These are phyloP conservation scores for Sebastes minor DNA, from an alignment of 2,797 vertebrate genomes.

Conservation along the genomic window DNA sequence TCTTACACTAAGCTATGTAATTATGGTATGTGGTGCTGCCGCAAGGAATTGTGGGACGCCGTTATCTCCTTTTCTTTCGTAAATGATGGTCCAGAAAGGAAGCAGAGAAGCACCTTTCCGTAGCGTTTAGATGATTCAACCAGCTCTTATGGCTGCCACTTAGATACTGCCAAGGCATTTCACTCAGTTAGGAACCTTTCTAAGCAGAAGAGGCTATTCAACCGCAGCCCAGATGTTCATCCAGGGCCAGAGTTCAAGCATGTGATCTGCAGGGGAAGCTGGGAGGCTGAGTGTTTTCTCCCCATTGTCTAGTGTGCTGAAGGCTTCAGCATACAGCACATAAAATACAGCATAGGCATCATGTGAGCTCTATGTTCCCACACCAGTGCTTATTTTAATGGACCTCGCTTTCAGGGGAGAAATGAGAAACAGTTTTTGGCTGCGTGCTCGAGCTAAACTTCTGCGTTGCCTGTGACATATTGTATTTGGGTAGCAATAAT, in stretches of 20 bases:
- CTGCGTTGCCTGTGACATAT: constrained; percentile 21
- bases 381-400: constrained; percentile 19
- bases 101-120: neutral
- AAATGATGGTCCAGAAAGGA: neutral
- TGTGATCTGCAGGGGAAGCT: neutral
- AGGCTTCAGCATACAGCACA: neutral
- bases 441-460: constrained; percentile 22
- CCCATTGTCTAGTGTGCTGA: neutral
- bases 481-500: constrained; percentile 46
- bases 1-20: neutral
- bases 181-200: neutral
- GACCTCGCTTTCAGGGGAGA: neutral
- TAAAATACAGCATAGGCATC: neutral
- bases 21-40: neutral
- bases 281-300: neutral
- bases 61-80: neutral
- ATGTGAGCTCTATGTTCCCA: neutral
- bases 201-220: neutral
- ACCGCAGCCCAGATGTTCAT: neutral
- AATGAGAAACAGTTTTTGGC: constrained; percentile 4
- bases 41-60: neutral
- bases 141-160: neutral
- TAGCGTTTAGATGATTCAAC: neutral
- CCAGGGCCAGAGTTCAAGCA: neutral
- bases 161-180: neutral